Evolutionary conservation across 2,113 vertebrate genomes (phyloP), one percentile per base, ranked within the genome.

Genomic region (Tyto alba): DNA sequence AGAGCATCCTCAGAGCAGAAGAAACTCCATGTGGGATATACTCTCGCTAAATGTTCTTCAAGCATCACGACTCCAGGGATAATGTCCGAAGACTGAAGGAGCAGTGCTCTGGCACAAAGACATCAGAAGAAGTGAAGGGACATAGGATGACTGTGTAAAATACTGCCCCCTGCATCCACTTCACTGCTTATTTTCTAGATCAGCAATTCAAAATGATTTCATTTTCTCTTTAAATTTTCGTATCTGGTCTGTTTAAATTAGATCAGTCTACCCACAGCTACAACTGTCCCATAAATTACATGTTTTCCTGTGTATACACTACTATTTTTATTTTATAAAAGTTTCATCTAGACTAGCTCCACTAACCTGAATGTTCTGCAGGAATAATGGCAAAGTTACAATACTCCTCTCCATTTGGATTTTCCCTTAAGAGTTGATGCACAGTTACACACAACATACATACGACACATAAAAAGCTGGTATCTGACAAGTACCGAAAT

Each of bases 381-480:
- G 48, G 36, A 57, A 63, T 16, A 34, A 38, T 0, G 4, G 55
- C 20, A 38, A 16, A 40, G 78, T 20, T 32, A 43, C 50, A 36
- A 30, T 26, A 13, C 36, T 82, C 50, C 32, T 50, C 34, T 45
- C 30, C 57, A 16, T 19, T 77, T 56, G 23, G 11, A 8, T 62
- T 67, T 36, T 27, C n/a, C 62, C 32, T 27, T 48, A 34, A 25
- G 22, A 27, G 60, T 32, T 43, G 16, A 50, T 32, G 36, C 25
- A 17, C 60, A 52, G 40, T 13, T 11, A 47, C 20, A 15, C 2
- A 1, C 13, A 74, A 68, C 12, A 14, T 4, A 21, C 3, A 4
- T 2, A 11, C 0, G 2, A 64, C 23, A 3, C 4, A 30, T 5
- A 5, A 79, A 13, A 21, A 34, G 3, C 5, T 11, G 17, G 3